Evolutionary conservation across 2,113 vertebrate species (phyloP).

Genomic region (Arvicanthis niloticus): DNA sequence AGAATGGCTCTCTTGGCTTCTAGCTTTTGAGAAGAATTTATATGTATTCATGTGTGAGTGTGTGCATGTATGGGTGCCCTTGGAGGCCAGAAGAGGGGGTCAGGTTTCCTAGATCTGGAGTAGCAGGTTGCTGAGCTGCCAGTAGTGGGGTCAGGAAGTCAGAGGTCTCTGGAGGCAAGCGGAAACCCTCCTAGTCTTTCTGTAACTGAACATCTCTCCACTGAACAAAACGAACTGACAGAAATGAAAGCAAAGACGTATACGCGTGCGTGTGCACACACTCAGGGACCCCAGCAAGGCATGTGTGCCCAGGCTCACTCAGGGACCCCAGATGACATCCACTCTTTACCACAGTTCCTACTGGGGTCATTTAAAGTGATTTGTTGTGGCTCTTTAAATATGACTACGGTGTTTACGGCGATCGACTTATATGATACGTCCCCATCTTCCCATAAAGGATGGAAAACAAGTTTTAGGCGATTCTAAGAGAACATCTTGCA

Average conservation of each 20-base stretch:
- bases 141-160: neutral
- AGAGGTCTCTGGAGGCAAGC: neutral
- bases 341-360: fast-evolving
- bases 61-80: neutral
- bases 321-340: neutral
- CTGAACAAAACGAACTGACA: neutral
- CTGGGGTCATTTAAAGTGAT: neutral
- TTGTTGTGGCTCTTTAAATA: neutral
- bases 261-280: too few species aligned
- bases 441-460: neutral
- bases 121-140: neutral
- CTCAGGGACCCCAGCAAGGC: neutral
- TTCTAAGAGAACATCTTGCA: neutral
- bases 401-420: neutral
- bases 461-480: neutral
- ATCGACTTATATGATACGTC: neutral
- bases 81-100: neutral
- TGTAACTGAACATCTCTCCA: neutral
- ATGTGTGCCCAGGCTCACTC: neutral
- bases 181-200: neutral
- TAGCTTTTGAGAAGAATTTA: neutral
- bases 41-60: neutral
- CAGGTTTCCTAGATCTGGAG: neutral
- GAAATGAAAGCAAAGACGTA: fast-evolving
- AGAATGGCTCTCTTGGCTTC: neutral